Conservation (phyloP, 2,797 vertebrate species). For the Passerculus sandwichensis region DNA sequence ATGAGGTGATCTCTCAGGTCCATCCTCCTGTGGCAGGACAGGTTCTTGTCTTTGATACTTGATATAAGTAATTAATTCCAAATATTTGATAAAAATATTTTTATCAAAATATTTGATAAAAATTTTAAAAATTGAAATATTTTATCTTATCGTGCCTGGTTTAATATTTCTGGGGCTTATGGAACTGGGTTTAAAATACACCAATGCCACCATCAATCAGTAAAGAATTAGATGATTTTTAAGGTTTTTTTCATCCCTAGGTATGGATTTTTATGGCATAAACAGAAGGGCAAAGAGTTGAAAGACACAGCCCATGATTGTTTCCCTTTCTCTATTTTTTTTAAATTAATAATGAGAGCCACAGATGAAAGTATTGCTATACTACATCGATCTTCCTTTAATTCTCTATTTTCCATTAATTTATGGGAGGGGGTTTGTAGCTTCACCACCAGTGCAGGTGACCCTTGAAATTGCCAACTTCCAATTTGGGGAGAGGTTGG, state of each 20-base stretch:
- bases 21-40: no score
- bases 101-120: neutral
- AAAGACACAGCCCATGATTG: neutral
- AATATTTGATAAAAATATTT: neutral
- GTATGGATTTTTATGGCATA: neutral
- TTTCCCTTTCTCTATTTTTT: neutral
- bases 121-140: no score
- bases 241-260: no score
- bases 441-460: neutral
- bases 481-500: neutral
- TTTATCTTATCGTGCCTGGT: neutral
- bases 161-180: neutral
- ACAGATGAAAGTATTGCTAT: neutral
- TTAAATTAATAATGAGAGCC: neutral
- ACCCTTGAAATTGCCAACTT: neutral
- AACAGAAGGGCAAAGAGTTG: neutral
- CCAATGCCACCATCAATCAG: no score
- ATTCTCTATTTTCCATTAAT: neutral
- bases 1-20: neutral
- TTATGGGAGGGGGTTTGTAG: rapidly evolving
- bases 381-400: neutral
- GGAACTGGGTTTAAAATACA: neutral
- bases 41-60: neutral
- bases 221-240: neutral
- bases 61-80: neutral